Conservation (phyloP, 2,797 vertebrate genomes). For the Danio choprae region DNA sequence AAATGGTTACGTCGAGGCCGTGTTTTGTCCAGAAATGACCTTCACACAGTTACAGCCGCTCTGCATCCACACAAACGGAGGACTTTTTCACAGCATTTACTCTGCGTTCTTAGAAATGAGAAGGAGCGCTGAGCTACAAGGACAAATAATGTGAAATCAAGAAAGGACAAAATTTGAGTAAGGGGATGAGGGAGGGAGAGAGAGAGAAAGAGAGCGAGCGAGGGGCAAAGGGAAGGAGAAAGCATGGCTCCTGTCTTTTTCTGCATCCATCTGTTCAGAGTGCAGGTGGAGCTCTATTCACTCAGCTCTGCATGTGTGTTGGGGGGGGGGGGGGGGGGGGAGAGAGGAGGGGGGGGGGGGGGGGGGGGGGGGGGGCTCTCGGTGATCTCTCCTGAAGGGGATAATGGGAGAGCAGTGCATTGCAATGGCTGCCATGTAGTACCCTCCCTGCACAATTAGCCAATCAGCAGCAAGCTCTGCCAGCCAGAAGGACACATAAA, state of each 20-base stretch:
- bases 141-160: background rate
- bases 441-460: slow-evolving; percentile 87
- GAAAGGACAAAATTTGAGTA: slow-evolving; percentile 5
- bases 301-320: slow-evolving; percentile 73
- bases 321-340: slow-evolving; percentile 70
- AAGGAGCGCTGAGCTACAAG: background rate
- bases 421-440: slow-evolving; percentile 85
- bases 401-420: slow-evolving; percentile 83
- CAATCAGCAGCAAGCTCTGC: slow-evolving; percentile 82
- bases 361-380: slow-evolving; percentile 53
- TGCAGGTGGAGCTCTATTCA: slow-evolving; percentile 87
- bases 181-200: slow-evolving; percentile 26
- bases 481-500: slow-evolving; percentile 86
- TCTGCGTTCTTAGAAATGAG: slow-evolving; percentile 10
- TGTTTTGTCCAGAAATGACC: slow-evolving; percentile 1
- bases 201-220: slow-evolving; percentile 58
- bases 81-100: background rate
- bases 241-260: slow-evolving; percentile 77
- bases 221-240: slow-evolving; percentile 63
- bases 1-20: background rate
- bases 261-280: slow-evolving; percentile 84
- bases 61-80: background rate
- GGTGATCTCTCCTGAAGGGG: slow-evolving; percentile 83
- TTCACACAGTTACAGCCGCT: slow-evolving; percentile 25
- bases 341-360: slow-evolving; percentile 58